Evolutionary conservation across 2,888 invertebrate species (phyloP), one percentile per base, ranked within the genome.

Genomic region (Marronus borbonicus): DNA sequence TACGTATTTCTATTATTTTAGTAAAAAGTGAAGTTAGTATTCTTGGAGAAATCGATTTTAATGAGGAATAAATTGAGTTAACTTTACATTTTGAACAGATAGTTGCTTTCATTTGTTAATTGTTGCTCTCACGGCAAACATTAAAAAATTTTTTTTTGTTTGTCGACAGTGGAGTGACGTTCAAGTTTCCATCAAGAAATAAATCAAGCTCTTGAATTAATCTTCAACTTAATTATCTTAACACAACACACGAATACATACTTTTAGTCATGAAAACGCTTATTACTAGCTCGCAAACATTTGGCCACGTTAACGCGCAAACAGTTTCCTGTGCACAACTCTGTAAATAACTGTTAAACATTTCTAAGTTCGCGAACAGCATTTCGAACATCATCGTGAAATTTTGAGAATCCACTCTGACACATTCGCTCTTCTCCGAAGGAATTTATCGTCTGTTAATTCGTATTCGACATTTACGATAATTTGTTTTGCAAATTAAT

Each of bases 401-500:
- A 28, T 62, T 62, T 62, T 62, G 3, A 62, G 62, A 62, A 62
- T 62, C 1, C 62, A 28, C 31, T 62, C 62, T 31, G 62, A 62
- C 62, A 62, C 62, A 62, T 31, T 31, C 62, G 14, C 12, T 62
- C 31, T 68, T 50, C 68, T 49, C 1, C 7, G 68, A 68, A 68
- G 50, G 68, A 50, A 68, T 50, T 68, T 68, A 68, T 24, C 14
- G 68, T 24, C 20, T 58, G 70, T 72, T 72, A 72, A 72, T 72
- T 58, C 28, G 70, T 72, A 72, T 72, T 72, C 39, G 70, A 72
- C 58, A 58, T 72, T 72, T 39, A 58, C 58, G 68, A 72, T 58
- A 17, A 72, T 72, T 72, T 72, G 58, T 36, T 72, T 72, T 72
- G 39, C 70, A 58, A 58, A 72, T 72, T 72, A 72, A 58, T 72